Base-by-base conservation (phyloP, 2,113 vertebrate genomes). In the Laticauda colubrina region DNA sequence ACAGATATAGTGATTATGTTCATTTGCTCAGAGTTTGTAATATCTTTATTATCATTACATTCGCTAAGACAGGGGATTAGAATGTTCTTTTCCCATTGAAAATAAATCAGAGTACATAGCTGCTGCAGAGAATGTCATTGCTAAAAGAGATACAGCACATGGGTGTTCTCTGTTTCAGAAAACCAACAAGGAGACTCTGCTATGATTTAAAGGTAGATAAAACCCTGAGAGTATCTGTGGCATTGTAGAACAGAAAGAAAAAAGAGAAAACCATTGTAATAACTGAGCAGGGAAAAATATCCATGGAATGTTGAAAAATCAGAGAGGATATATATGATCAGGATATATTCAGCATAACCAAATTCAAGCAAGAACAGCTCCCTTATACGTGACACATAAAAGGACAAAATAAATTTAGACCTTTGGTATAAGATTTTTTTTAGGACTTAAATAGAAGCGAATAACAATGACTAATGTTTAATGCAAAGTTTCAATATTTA, bases 1-100 rank as follows among this genome's bases (percentile, higher is more conserved):
- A 57, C 75, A 57, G 69, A 90, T 86, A 90, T 8, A 59, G 11
- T 34, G 69, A 85, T 89, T 59, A 89, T 18, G 29, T 89, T 85
- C 92, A 85, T 89, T 89, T 89, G 92, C 29, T 3, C 5, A 18
- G 39, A 12, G 54, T 93, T 89, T 90, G 69, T 89, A 59, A 89
- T 61, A 93, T 53, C 69, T 89, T 89, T 85, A 61, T 53, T 93
- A 34, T 59, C 59, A 90, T 81, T 93, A 85, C 43, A 20, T 90
- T 89, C 18, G 12, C 26, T 69, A 88, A 75, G 59, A 75, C 86
- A 39, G 23, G 23, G 56, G 85, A 45, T 39, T 86, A 75, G 51
- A 57, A 89, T 9, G 55, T 34, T 53, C 11, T 48, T 26, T 59
- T 53, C 12, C 54, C 43, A 1, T 1, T 85, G 88, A 86, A 92